Conservation (phyloP, 2,113 vertebrate species). For the Indri indri region DNA sequence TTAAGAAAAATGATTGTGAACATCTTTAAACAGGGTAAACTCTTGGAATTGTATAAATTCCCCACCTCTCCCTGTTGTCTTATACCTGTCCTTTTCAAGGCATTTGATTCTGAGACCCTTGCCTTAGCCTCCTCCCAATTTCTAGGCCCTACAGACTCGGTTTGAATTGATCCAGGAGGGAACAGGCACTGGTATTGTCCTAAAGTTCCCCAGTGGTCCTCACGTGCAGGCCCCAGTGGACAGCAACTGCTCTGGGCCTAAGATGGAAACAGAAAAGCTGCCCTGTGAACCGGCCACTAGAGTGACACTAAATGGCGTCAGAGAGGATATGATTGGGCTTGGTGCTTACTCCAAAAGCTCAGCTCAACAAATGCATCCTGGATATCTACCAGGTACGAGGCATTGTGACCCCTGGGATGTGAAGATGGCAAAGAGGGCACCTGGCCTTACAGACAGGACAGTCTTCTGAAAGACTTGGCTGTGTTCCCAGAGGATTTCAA, state of each 20-base stretch:
- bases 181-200: background rate
- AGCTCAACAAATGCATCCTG: background rate
- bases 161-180: background rate
- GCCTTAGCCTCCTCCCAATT: background rate
- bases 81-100: background rate
- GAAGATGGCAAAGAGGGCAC: background rate
- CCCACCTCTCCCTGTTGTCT: background rate
- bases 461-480: background rate
- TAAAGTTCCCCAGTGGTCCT: background rate
- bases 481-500: background rate
- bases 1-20: background rate
- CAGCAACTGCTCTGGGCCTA: background rate
- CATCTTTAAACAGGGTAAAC: background rate
- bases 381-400: background rate
- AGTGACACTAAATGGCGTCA: background rate
- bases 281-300: too few species aligned
- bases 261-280: background rate
- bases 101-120: background rate
- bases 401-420: too few species aligned
- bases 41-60: background rate
- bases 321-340: background rate
- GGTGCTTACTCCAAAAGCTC: background rate
- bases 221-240: background rate
- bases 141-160: fast-evolving
- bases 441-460: too few species aligned